Evolutionary conservation across 2,888 invertebrate genomes (phyloP), one percentile per base, ranked within the genome.

Genomic region (Trichacis sp.): DNA sequence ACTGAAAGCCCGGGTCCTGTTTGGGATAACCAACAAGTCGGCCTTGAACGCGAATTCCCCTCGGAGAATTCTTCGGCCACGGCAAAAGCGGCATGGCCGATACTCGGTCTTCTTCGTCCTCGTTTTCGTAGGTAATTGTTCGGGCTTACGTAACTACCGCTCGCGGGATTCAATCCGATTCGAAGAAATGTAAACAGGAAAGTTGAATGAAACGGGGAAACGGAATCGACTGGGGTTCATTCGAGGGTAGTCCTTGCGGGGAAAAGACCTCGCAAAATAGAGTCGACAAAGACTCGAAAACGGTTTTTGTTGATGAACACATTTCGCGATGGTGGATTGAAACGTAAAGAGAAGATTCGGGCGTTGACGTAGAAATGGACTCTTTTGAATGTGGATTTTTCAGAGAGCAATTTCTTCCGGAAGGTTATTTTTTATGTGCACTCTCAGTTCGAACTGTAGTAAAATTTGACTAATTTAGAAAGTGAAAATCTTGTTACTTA

Each of bases 21-120:
- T n/a, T n/a, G n/a, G n/a, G n/a, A n/a, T n/a, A n/a, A n/a, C n/a
- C n/a, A n/a, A n/a, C n/a, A n/a, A n/a, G n/a, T n/a, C n/a, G n/a
- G n/a, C n/a, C n/a, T n/a, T n/a, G n/a, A n/a, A n/a, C n/a, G n/a
- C n/a, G n/a, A n/a, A n/a, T n/a, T n/a, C n/a, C n/a, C 24, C 8
- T 24, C 24, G 3, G 8, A 8, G 24, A 24, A 24, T 24, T 67
- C 66, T 58, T 53, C 49, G 73, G 70, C 49, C 72, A 62, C 70
- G 63, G 64, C 70, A 69, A n/a, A n/a, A n/a, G 60, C 66, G 71
- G 77, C 77, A 79, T 80, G 79, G 77, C 76, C 74, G 76, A 75
- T 74, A 68, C 70, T 64, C 69, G n/a, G n/a, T n/a, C 72, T 73
- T 73, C 73, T 76, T 73, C 75, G 72, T 56, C 40, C 12, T 64